Evolutionary conservation across 2,113 vertebrate species (phyloP).

Genomic region (Neoarius graeffei): DNA sequence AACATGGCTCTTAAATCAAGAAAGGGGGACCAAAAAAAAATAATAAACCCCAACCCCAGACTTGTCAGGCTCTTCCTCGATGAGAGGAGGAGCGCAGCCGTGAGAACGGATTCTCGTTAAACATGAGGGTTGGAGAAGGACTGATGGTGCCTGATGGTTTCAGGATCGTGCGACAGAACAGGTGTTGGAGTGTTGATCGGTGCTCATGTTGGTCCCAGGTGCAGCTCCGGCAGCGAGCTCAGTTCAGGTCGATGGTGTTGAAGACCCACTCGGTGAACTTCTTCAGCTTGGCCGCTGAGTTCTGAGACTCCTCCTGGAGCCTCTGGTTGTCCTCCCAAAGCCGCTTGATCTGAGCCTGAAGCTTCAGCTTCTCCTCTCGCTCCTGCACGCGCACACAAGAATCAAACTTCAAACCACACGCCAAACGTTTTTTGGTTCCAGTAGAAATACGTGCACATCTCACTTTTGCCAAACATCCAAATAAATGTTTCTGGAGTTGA

Average conservation of each 20-base stretch:
- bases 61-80: background rate
- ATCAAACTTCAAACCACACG: background rate
- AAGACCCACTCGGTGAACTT: constrained; percentile 99
- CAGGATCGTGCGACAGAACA: background rate
- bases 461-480: background rate
- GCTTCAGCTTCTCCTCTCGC: constrained; percentile 90
- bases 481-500: background rate
- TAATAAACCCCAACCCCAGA: too few relatives aligned
- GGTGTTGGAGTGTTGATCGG: background rate
- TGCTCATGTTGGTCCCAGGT: background rate
- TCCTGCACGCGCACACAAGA: constrained; percentile 74
- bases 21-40: too few relatives aligned
- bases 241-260: constrained; percentile 99
- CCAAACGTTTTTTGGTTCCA: too few relatives aligned
- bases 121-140: background rate
- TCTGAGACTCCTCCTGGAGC: constrained; percentile 96
- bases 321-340: constrained; percentile 96
- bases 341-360: constrained; percentile 92
- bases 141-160: background rate
- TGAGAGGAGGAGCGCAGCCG: too few relatives aligned
- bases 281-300: constrained; percentile 93
- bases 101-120: background rate
- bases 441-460: too few relatives aligned
- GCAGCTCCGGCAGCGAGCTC: constrained; percentile 55
- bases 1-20: background rate